Conservation (phyloP, 2,888 invertebrate species). For the Trypoxylon attenuatum region DNA sequence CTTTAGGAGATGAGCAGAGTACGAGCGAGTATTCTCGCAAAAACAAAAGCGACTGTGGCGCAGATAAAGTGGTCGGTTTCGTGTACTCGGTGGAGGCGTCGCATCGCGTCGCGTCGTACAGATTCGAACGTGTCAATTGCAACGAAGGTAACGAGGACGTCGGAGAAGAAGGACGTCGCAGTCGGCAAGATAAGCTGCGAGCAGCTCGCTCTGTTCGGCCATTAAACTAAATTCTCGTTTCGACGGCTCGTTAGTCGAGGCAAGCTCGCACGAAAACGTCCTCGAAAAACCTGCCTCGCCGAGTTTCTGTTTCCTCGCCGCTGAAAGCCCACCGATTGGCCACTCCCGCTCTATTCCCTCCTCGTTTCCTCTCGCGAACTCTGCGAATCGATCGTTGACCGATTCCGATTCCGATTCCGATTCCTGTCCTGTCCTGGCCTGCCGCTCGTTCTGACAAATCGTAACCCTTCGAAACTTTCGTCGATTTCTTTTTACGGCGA, state of each 20-base stretch:
- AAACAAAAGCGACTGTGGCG: conserved; percentile 20
- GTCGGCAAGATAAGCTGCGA: conserved; percentile 53
- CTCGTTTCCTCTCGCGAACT: neutral
- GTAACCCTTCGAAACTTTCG: neutral
- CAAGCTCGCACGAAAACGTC: conserved; percentile 41
- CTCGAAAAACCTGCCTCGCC: conserved; percentile 41
- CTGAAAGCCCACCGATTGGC: neutral
- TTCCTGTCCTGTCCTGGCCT: too few relatives aligned
- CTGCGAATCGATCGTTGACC: conserved; percentile 15
- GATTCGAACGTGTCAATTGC: conserved; percentile 63
- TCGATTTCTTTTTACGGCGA: neutral
- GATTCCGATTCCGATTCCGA: conserved; percentile 5
- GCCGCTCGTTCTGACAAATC: conserved; percentile 25
- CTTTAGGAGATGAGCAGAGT: too few relatives aligned
- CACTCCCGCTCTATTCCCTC: neutral
- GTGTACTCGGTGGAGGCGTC: conserved; percentile 34
- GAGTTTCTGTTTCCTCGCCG: conserved; percentile 35
- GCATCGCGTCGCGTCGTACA: conserved; percentile 34
- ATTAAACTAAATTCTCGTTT: conserved; percentile 66
- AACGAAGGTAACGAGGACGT: conserved; percentile 60
- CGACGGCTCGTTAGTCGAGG: conserved; percentile 66
- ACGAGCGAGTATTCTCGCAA: too few relatives aligned
- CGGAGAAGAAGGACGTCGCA: conserved; percentile 52
- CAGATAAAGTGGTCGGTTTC: conserved; percentile 52
- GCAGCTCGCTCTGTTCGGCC: conserved; percentile 48